These are phyloP conservation scores for Caenorhabditis remanei DNA, from an alignment of 1,140 invertebrate species.

Conservation along the genomic window DNA sequence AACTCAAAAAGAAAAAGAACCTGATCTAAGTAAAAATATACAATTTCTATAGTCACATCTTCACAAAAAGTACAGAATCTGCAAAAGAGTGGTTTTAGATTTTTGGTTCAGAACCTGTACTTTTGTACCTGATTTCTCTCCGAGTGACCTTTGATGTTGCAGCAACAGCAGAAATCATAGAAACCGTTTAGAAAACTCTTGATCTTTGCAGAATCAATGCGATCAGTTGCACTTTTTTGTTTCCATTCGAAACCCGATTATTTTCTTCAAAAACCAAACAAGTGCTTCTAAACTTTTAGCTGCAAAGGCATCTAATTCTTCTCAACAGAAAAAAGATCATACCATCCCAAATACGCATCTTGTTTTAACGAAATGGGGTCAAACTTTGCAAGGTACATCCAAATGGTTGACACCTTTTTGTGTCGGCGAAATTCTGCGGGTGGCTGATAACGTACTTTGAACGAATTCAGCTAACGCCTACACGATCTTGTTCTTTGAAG, in stretches of 20 bases:
- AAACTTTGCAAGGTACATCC: neutral
- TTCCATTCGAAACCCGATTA: neutral
- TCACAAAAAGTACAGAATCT: too few species aligned
- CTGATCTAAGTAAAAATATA: too few species aligned
- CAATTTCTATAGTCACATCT: too few species aligned
- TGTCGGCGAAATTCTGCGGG: too few species aligned
- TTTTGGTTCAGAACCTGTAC: too few species aligned
- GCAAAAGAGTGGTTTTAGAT: too few species aligned
- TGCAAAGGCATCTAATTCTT: neutral
- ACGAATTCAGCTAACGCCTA: constrained; percentile 1
- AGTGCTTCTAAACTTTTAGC: constrained; percentile 37
- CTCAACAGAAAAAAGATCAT: neutral
- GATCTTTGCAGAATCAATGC: constrained; percentile 33
- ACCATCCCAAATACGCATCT: neutral
- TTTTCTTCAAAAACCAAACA: neutral
- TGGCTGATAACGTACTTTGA: constrained; percentile 9
- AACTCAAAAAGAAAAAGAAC: too few species aligned
- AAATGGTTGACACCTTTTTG: constrained; percentile 12
- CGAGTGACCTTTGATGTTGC: neutral
- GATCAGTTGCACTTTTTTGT: constrained; percentile 47
- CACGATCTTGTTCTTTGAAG: neutral
- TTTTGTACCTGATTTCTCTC: too few species aligned
- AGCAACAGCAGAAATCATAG: neutral
- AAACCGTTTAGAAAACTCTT: neutral
- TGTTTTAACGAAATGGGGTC: neutral